Evolutionary conservation across 2,797 vertebrate genomes (phyloP).

Genomic region (Sparus aurata): DNA sequence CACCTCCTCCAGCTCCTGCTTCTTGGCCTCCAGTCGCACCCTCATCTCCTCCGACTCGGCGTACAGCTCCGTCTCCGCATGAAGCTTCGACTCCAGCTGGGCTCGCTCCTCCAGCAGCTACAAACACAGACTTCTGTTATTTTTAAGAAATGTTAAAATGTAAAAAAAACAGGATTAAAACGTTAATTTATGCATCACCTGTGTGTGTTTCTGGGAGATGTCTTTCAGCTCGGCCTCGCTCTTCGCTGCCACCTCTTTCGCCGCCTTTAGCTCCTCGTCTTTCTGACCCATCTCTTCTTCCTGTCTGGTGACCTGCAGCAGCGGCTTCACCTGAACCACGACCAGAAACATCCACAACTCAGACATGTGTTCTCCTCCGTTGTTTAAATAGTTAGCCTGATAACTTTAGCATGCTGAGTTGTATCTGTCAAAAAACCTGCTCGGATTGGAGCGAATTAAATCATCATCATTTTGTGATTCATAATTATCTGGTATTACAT

Average conservation of each 20-base stretch:
- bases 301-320: slow-evolving; percentile 97
- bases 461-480: no score
- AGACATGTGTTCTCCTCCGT: background rate
- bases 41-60: slow-evolving; percentile 95
- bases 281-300: slow-evolving; percentile 98
- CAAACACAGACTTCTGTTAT: background rate
- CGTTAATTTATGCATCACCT: slow-evolving; percentile 79
- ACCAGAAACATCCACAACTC: slow-evolving; percentile 6
- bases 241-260: slow-evolving; percentile 89
- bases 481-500: no score
- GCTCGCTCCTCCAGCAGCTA: slow-evolving; percentile 92
- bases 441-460: no score
- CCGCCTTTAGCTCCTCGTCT: slow-evolving; percentile 92
- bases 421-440: no score
- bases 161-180: accelerated
- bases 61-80: slow-evolving; percentile 93
- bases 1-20: slow-evolving; percentile 97
- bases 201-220: slow-evolving; percentile 90
- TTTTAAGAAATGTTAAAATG: background rate
- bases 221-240: slow-evolving; percentile 91
- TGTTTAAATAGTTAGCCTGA: no score
- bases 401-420: no score
- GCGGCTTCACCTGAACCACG: slow-evolving; percentile 92
- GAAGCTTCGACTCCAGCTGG: slow-evolving; percentile 92
- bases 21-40: slow-evolving; percentile 92